Evolutionary conservation across 2,113 vertebrate species (phyloP), one percentile per base, ranked within the genome.

Genomic region (Hippopotamus amphibius): DNA sequence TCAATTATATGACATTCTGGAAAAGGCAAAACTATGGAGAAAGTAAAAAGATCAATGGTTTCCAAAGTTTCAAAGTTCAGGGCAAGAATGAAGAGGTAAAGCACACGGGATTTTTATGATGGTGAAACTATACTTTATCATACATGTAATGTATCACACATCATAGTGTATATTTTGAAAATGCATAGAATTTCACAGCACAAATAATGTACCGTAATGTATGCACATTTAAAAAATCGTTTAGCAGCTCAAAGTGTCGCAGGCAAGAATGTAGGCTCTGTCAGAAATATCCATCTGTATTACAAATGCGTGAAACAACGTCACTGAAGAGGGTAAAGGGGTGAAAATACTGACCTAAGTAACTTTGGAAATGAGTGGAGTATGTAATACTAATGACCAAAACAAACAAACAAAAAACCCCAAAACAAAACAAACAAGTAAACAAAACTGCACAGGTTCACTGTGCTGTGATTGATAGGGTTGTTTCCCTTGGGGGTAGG

Each of bases 1-100:
- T n/a, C 33, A 84, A 41, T 74, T 84, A 74, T 63, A 84, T 77
- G 59, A 10, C 69, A 6, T 77, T 57, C 87, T 68, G n/a, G 80
- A 84, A 84, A 53, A 74, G 33, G 14, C 17, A 76, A 93, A 93
- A 74, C 17, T 43, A 3, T 85, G 57, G 19, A 61, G 24, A n/a
- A 22, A 46, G 2, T 65, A 55, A 88, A 81, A 88, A 41, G 33
- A 43, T 48, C 4, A 68, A 5, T 33, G 43, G 10, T 43, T 76
- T 24, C n/a, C 17, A 59, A 22, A 24, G 22, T 10, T 30, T 90
- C 28, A 48, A 24, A 8, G 33, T 68, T 92, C 33, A 83, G 50
- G 28, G 33, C 14, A 76, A 41, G 37, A 30, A 26, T 77, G 4
- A 93, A 24, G 19, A 59, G 26, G 57, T 48, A 22, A 76, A 68